phyloP scores from a whole-genome alignment of 2,888 invertebrate species.

The Eumacrocentrus americanus region DNA sequence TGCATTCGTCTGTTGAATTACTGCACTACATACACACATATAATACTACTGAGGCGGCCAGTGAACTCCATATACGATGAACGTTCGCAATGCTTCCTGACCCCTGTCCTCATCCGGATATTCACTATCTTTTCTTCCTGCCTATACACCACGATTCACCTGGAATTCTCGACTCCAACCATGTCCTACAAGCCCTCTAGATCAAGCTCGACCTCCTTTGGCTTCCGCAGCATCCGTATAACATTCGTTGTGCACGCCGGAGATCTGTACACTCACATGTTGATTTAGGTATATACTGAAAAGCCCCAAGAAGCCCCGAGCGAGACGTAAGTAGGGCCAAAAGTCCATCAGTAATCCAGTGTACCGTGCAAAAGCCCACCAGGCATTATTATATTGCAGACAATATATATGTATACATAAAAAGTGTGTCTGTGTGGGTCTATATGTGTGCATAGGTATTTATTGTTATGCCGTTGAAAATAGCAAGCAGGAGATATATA shows the following conservation, averaged over 20 bases:
- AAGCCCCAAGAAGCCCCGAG: not conserved
- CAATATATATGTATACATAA: too few species aligned
- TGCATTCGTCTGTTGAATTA: not conserved
- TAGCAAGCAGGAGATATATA: not conserved
- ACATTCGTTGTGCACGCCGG: slow-evolving; percentile 8
- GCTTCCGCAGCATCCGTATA: not conserved
- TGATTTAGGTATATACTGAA: slow-evolving; percentile 2
- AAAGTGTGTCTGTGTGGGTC: not conserved
- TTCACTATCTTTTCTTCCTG: not conserved
- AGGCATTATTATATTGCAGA: not conserved
- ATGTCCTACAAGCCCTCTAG: not conserved
- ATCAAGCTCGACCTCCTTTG: slow-evolving; percentile 1
- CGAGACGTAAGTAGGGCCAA: slow-evolving; percentile 1
- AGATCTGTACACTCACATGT: slow-evolving; percentile 1
- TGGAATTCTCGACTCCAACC: not conserved
- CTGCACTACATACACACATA: not conserved
- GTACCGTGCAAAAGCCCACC: not conserved
- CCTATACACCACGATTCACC: not conserved
- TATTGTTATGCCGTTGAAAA: not conserved
- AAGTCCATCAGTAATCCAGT: slow-evolving; percentile 9
- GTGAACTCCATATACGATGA: not conserved
- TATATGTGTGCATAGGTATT: not conserved
- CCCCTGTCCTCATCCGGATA: not conserved
- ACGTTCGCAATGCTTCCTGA: not conserved
- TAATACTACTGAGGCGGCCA: too few species aligned